These are phyloP conservation scores for Hiodon tergisus DNA, from an alignment of 2,113 vertebrate species.

Conservation along the genomic window DNA sequence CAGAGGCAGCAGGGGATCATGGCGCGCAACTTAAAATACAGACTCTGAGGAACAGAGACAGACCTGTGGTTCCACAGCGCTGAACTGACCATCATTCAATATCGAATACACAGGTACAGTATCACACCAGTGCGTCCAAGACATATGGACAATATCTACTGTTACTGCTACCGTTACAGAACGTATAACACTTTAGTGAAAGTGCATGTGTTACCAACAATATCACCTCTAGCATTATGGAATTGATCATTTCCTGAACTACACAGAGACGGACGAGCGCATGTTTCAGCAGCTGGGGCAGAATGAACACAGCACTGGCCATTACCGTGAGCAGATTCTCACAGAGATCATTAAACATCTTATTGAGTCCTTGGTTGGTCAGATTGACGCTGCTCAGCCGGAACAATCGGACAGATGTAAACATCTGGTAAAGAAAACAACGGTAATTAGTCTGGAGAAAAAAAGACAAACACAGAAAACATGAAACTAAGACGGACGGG, in stretches of 20 bases:
- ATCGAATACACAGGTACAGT: not conserved
- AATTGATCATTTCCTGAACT: too few relatives aligned
- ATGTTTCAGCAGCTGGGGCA: too few relatives aligned
- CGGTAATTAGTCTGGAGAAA: too few relatives aligned
- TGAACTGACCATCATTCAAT: too few relatives aligned
- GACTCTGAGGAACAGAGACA: constrained; percentile 63
- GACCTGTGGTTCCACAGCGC: not conserved
- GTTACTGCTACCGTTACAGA: too few relatives aligned
- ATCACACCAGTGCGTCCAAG: too few relatives aligned
- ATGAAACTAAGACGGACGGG: not conserved
- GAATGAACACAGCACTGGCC: not conserved
- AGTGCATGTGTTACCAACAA: too few relatives aligned
- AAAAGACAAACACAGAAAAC: not conserved
- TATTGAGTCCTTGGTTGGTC: constrained; percentile 91
- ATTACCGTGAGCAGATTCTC: constrained; percentile 91
- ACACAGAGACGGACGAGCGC: too few relatives aligned
- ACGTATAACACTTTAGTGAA: too few relatives aligned
- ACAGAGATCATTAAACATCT: constrained; percentile 93
- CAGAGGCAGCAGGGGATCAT: constrained; percentile 96
- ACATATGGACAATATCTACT: too few relatives aligned
- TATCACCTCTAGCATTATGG: too few relatives aligned
- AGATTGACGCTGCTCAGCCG: constrained; percentile 80
- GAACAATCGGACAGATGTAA: constrained; percentile 89
- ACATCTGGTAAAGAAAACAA: constrained; percentile 72
- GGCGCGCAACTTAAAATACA: constrained; percentile 94